phyloP scores from a whole-genome alignment of 1,140 invertebrate species.

The honey bee (Apis mellifera) region DNA sequence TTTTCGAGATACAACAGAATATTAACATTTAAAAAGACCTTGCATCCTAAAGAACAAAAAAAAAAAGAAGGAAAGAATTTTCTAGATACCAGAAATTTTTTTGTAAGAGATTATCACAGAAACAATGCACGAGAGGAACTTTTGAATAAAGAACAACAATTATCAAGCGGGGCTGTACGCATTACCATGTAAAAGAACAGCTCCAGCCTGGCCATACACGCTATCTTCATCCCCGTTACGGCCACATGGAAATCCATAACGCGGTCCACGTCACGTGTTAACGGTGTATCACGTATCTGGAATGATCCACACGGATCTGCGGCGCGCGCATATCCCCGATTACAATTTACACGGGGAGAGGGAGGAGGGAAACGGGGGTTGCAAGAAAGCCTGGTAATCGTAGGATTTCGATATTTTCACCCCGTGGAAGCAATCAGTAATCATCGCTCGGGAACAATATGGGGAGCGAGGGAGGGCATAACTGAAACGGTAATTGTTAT shows the following conservation, averaged over 20 bases:
- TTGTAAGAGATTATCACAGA: no score
- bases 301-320: not conserved
- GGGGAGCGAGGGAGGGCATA: not conserved
- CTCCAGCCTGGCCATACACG: no score
- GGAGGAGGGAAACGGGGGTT: no score
- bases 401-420: slow-evolving; percentile 24
- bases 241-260: slow-evolving; percentile 5
- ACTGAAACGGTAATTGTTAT: slow-evolving; percentile 65
- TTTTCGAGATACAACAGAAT: no score
- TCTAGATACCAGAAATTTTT: no score
- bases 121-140: no score
- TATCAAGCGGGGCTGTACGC: no score
- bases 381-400: not conserved
- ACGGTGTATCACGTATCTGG: not conserved
- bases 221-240: not conserved
- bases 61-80: no score
- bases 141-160: no score
- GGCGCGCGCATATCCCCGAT: not conserved
- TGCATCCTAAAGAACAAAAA: no score
- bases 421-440: slow-evolving; percentile 24
- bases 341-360: no score
- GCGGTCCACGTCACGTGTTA: not conserved
- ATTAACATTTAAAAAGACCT: no score
- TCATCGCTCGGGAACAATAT: slow-evolving; percentile 29
- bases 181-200: not conserved